A percentile compares a stretch with the other conserved stretches of the same genome.
Evolutionary conservation across 2,113 vertebrate species (phyloP).

Genomic region (Pao palembangensis): DNA sequence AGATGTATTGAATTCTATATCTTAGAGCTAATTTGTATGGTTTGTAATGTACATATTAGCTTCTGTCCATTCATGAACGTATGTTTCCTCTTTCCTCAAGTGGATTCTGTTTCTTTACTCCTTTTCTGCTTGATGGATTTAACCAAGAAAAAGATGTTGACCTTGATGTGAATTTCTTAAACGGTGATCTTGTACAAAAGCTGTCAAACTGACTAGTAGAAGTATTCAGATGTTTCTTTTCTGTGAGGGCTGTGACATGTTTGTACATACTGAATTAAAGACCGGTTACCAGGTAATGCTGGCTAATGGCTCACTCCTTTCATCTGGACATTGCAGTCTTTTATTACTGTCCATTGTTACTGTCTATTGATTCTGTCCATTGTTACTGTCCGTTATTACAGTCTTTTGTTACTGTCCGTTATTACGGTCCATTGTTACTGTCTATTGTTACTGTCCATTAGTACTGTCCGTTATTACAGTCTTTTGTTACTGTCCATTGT

Average conservation of each 20-base stretch:
- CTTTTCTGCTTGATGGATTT: constrained; percentile 94
- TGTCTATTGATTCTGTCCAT: too few relatives aligned
- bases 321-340: too few relatives aligned
- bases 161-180: constrained; percentile 94
- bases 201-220: constrained; percentile 88
- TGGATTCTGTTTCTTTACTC: constrained; percentile 40
- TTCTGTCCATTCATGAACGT: constrained; percentile 89
- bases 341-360: too few relatives aligned
- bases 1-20: constrained; percentile 95
- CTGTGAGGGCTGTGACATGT: constrained; percentile 70
- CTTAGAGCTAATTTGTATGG: constrained; percentile 98
- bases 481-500: too few relatives aligned
- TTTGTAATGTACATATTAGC: constrained; percentile 99
- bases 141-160: constrained; percentile 77
- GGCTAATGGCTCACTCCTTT: constrained; percentile 20
- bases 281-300: constrained; percentile 83
- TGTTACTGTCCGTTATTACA: too few relatives aligned
- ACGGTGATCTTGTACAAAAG: constrained; percentile 87
- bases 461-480: too few relatives aligned
- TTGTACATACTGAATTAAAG: constrained; percentile 87
- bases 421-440: too few relatives aligned
- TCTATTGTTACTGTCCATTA: too few relatives aligned
- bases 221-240: constrained; percentile 85
- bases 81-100: constrained; percentile 21
- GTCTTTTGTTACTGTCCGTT: too few relatives aligned